Base-by-base conservation (phyloP, 2,888 invertebrate genomes). In the Melinaea menophilus region DNA sequence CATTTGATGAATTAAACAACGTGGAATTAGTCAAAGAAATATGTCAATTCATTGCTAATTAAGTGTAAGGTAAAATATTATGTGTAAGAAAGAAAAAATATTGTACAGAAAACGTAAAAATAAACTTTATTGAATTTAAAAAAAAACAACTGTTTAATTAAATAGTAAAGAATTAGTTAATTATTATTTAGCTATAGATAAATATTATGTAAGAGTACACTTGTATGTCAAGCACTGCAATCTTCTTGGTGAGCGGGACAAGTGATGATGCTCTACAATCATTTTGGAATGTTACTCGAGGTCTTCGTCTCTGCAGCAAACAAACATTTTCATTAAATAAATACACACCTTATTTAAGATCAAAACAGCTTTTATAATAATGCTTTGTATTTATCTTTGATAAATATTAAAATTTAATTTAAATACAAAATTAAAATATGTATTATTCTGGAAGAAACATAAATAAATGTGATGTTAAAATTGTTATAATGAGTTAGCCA, bases 301-400 rank as follows among this genome's bases (percentile, higher is more conserved):
- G 87, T 88, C 89, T 89, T 89, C 87, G 85, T 86, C 80, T 89
- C 89, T 88, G 89, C 77, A 77, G 86, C 86, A 89, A 88, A 88
- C 84, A 88, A 88, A 86, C 79, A 82, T 58, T 61, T 37, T 13
- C 31, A 59, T 35, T 13, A 58, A 46, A 33, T 46, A 41, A 35
- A 60, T 57, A 65, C 55, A 60, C 59, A 22, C 13, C 12, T 11
- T 48, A 51, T 51, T 31, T 4, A 5, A 31, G 2, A 31, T 31
- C 7, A 7, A 22, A 22, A 22, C 31, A 31, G 31, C 22, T 31
- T 48, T 9, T 31, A 41, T 5, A 9, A 41, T 41, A 9, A 9
- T 9, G 41, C 7, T 37, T 1, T 37, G 37, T 41, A 9, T 41
- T 41, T 9, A 41, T 9, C 9, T 41, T 41, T 41, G 9, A 41